A percentile compares a stretch with the other conserved stretches of the same genome.
These are phyloP conservation scores for Heliconius erato DNA, from an alignment of 2,888 invertebrate species.

Conservation along the genomic window DNA sequence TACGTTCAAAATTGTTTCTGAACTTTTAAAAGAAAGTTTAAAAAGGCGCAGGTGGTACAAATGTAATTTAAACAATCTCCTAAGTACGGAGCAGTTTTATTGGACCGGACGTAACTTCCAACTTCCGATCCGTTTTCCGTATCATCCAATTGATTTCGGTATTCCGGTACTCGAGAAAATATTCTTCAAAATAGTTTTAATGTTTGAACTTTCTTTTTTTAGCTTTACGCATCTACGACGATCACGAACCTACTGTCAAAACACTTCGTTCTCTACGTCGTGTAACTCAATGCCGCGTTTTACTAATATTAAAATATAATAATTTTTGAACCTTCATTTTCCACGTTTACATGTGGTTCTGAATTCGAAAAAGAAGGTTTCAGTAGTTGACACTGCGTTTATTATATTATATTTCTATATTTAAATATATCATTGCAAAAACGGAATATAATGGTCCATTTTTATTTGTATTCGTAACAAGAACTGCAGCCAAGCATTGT, in stretches of 20 bases:
- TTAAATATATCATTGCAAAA: conserved; percentile 3
- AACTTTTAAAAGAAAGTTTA: conserved; percentile 19
- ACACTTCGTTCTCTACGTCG: too few species aligned
- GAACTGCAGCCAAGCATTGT: conserved; percentile 14
- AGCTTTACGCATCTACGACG: too few species aligned
- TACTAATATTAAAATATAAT: too few species aligned
- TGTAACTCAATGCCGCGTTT: too few species aligned
- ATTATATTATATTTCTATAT: not conserved
- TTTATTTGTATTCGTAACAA: conserved; percentile 19
- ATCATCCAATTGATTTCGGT: conserved; percentile 28
- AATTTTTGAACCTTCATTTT: too few species aligned
- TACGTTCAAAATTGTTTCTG: too few species aligned
- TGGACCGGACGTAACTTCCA: conserved; percentile 17
- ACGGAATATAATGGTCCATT: conserved; percentile 12
- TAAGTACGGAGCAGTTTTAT: not conserved
- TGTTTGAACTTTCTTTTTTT: not conserved
- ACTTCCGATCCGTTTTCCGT: conserved; percentile 22
- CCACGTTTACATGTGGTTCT: not conserved
- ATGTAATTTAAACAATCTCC: conserved; percentile 28
- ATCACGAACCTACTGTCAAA: too few species aligned
- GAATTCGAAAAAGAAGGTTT: too few species aligned
- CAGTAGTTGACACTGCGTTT: not conserved
- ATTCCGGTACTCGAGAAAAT: not conserved
- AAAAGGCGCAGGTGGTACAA: conserved; percentile 25
- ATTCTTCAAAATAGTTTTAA: conserved; percentile 1